These are phyloP conservation scores for Cygnus olor DNA, from an alignment of 2,797 vertebrate species.

Conservation along the genomic window DNA sequence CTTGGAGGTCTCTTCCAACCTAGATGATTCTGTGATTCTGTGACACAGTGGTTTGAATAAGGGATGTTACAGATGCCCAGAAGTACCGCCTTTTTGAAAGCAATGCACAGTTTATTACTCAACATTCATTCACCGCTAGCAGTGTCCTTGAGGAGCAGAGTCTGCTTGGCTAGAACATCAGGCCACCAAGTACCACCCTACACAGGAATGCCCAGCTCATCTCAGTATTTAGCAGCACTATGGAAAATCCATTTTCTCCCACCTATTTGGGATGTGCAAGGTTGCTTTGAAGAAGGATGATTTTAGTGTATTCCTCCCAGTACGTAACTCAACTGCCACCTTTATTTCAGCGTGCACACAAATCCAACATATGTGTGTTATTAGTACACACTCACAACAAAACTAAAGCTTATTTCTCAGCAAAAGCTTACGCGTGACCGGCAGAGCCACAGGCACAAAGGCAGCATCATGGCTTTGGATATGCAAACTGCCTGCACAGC, in stretches of 20 bases:
- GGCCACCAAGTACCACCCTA: background rate
- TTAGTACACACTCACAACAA: background rate
- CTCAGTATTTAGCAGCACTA: background rate
- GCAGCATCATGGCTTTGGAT: background rate
- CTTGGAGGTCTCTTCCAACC: no score
- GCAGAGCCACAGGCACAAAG: background rate
- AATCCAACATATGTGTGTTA: background rate
- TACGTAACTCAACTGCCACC: background rate
- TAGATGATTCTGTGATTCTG: no score
- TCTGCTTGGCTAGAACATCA: background rate
- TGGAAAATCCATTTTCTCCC: background rate
- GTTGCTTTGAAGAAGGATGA: background rate
- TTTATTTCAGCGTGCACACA: background rate
- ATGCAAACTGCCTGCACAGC: background rate
- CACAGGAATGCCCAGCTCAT: background rate
- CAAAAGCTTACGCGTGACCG: background rate
- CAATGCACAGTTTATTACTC: background rate
- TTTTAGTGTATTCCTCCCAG: background rate
- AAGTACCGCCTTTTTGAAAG: background rate
- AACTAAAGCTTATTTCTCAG: background rate
- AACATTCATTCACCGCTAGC: background rate
- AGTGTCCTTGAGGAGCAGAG: background rate
- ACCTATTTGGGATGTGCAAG: background rate
- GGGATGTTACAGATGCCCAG: background rate
- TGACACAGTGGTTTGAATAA: background rate